These are phyloP conservation scores for Sipha maydis DNA, from an alignment of 2,888 invertebrate species.

Conservation along the genomic window DNA sequence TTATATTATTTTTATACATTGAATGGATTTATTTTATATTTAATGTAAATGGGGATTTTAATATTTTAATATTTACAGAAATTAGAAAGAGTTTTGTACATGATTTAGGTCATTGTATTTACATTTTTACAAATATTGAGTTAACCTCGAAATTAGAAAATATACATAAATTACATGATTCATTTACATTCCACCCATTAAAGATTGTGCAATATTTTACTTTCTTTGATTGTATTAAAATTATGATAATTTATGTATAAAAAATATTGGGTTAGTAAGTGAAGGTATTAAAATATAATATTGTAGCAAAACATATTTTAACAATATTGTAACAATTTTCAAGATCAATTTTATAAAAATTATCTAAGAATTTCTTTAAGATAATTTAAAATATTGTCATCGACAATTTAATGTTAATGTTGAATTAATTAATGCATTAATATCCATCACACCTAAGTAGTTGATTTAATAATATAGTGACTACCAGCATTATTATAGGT, in stretches of 20 bases:
- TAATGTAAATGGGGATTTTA: background rate
- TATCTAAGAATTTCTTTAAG: no score
- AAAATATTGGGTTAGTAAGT: background rate
- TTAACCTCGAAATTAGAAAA: conserved; percentile 51
- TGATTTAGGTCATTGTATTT: conserved; percentile 36
- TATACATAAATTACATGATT: conserved; percentile 47
- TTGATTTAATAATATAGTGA: no score
- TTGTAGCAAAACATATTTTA: no score
- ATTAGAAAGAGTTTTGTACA: conserved; percentile 33
- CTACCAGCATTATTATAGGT: no score
- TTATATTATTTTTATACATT: no score
- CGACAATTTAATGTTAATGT: no score
- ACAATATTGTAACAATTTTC: no score
- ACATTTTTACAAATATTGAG: conserved; percentile 41
- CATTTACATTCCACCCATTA: conserved; percentile 36
- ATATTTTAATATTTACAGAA: background rate
- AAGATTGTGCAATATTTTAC: conserved; percentile 22
- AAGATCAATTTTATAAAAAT: no score
- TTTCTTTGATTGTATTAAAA: conserved; percentile 14
- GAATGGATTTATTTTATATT: background rate
- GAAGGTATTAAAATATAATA: no score
- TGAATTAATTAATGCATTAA: no score
- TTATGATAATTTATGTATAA: background rate
- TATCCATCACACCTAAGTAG: no score
- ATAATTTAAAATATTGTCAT: no score